Evolutionary conservation across 2,888 invertebrate species (phyloP).

Genomic region (Polyploca ridens): DNA sequence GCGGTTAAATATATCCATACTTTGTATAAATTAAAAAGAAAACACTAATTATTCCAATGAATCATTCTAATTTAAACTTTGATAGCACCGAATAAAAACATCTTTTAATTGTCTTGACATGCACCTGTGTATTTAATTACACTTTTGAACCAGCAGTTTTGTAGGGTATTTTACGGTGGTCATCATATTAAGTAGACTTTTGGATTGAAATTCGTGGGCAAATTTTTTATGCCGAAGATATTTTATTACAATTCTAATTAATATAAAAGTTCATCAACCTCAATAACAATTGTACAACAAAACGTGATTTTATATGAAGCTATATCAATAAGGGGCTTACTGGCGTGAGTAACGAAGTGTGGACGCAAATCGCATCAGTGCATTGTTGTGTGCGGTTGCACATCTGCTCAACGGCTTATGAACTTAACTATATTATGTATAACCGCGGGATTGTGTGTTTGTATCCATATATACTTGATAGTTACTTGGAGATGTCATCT

Average conservation of each 20-base stretch:
- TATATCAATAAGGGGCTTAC: conserved; percentile 58
- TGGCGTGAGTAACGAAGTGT: conserved; percentile 73
- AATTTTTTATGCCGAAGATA: neutral
- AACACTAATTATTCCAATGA: too few relatives aligned
- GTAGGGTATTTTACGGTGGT: too few relatives aligned
- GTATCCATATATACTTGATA: neutral
- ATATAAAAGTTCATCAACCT: neutral
- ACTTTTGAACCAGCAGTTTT: too few relatives aligned
- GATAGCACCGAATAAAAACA: neutral
- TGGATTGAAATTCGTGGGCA: too few relatives aligned
- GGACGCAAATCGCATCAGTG: conserved; percentile 68
- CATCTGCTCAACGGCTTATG: conserved; percentile 71
- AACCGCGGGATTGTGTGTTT: neutral
- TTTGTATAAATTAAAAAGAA: too few relatives aligned
- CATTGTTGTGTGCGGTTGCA: conserved; percentile 54
- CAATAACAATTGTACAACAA: conserved; percentile 6
- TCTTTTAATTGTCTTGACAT: too few relatives aligned
- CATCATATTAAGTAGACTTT: too few relatives aligned
- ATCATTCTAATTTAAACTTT: too few relatives aligned
- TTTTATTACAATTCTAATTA: neutral
- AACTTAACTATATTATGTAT: conserved; percentile 34
- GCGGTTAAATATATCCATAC: too few relatives aligned
- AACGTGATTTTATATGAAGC: conserved; percentile 34
- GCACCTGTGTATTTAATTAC: too few relatives aligned
- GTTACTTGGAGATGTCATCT: too few relatives aligned